Evolutionary conservation across 1,140 invertebrate genomes (phyloP), one percentile per base, ranked within the genome.

Genomic region (Hyles euphorbiae): DNA sequence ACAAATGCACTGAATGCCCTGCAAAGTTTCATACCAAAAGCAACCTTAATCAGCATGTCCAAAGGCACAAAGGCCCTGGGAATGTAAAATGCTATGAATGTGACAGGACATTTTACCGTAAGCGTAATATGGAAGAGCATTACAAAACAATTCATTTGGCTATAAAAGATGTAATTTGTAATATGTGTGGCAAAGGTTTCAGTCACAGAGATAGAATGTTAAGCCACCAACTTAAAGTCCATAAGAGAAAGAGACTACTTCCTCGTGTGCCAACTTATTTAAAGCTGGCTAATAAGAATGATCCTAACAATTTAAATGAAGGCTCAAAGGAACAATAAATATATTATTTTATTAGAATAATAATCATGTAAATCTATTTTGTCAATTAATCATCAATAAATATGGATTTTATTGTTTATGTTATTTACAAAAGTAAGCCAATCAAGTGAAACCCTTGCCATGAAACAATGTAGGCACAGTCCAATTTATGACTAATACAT

Each of bases 11-110:
- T 11, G 44, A 58, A 22, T 68, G 69, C 40, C 53, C 60, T 3
- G 57, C 65, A 7, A 48, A 52, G 1, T 71, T 71, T 22, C 50
- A 65, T 22, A 71, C 69, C 2, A 71, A 67, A 34, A 71, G 68
- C 48, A 71, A 71, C 32, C 56, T 71, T 7, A 59, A 62, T 9
- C 64, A 64, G 53, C 68, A 71, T 40, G 32, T 63, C 0, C 34
- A 52, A 47, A 60, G 54, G 40, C 63, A 71, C 44, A 59, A 52
- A 44, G 63, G 58, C 5, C 47, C 44, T 7, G 56, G 12, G 7
- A 33, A 59, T 32, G 60, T 66, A 12, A 57, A 63, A 44, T 68
- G 66, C 53, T 50, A 65, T 8, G 40, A 43, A 33, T 71, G 65
- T 33, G 44, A 55, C 11, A 68, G 51, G 53, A 45, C 36, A 22